These are phyloP conservation scores for Pangasius krempfi DNA, from an alignment of 2,797 vertebrate species.

Conservation along the genomic window DNA sequence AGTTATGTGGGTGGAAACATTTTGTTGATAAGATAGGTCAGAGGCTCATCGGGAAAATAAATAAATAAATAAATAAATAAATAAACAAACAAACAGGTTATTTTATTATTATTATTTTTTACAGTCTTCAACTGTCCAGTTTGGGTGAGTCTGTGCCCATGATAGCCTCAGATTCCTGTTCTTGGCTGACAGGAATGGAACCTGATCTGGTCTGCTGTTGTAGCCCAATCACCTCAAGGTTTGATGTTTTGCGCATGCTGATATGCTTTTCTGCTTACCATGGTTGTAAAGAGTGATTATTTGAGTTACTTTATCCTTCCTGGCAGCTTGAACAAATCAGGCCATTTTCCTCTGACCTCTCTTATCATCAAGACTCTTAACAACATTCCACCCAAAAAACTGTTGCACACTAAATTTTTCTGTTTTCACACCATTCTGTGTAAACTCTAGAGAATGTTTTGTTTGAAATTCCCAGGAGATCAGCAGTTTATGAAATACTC, in stretches of 20 bases:
- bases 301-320: neutral
- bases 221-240: no score
- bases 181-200: no score
- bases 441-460: neutral
- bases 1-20: no score
- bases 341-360: neutral
- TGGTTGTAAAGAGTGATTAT: neutral
- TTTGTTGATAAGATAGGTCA: no score
- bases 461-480: neutral
- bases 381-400: neutral
- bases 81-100: no score
- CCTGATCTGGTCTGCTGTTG: neutral
- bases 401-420: neutral
- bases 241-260: neutral
- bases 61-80: no score
- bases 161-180: no score
- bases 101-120: no score
- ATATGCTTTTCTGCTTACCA: neutral
- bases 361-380: neutral
- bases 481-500: neutral
- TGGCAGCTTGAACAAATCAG: neutral
- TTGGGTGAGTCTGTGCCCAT: no score
- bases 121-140: no score
- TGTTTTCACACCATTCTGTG: neutral
- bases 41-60: no score